Conservation (phyloP, 2,113 vertebrate species). For the Struthidea cinerea region DNA sequence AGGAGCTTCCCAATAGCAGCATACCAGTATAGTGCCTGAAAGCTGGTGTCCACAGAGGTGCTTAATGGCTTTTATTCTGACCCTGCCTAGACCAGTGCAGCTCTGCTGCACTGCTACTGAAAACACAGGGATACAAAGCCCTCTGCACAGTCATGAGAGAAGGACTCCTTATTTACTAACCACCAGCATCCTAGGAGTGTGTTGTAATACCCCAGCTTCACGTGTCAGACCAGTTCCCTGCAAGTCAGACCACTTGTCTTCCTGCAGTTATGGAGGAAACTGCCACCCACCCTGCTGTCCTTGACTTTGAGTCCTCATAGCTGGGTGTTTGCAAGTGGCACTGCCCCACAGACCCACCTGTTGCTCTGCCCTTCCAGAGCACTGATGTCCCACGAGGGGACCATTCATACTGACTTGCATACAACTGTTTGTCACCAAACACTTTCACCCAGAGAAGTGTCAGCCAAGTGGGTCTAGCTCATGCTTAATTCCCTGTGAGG, state of each 20-base stretch:
- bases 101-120: not conserved
- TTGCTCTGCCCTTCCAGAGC: not conserved
- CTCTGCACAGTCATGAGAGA: not conserved
- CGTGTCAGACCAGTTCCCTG: not conserved
- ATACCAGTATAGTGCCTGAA: not conserved
- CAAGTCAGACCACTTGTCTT: not conserved
- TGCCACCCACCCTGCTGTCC: not conserved
- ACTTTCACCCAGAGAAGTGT: not conserved
- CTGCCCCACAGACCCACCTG: not conserved
- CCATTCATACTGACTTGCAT: not conserved
- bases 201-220: not conserved
- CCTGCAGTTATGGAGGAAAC: not conserved
- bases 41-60: not conserved
- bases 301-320: not conserved
- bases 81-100: not conserved
- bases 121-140: not conserved
- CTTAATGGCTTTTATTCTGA: not conserved
- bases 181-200: not conserved
- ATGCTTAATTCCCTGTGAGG: not conserved
- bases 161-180: not conserved
- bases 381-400: not conserved
- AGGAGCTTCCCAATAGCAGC: not conserved
- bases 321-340: not conserved
- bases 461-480: not conserved
- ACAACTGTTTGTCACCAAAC: not conserved